A percentile compares a stretch with the other conserved stretches of the same genome.
Conservation (phyloP, 2,797 vertebrate genomes). For the Argya squamiceps region DNA sequence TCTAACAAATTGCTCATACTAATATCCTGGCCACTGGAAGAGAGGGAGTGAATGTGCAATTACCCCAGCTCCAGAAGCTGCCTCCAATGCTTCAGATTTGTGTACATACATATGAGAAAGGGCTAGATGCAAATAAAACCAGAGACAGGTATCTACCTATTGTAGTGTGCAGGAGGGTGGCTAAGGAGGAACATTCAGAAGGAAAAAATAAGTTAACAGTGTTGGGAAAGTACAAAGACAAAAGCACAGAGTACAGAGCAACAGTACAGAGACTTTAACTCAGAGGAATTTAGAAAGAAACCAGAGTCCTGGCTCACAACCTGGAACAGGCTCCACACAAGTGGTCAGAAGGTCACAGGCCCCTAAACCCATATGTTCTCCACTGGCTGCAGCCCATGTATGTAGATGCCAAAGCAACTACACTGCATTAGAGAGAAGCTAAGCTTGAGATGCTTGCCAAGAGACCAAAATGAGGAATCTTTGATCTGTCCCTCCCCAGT, state of each 20-base stretch:
- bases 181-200: not conserved
- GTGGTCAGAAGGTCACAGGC: not conserved
- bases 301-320: not conserved
- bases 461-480: not conserved
- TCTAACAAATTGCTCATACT: not conserved
- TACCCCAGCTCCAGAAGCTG: not conserved
- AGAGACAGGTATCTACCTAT: not conserved
- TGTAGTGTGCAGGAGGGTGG: not conserved
- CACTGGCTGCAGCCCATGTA: fast-evolving
- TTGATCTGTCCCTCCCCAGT: not conserved
- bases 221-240: not conserved
- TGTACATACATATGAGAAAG: not conserved
- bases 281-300: not conserved
- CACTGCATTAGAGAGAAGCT: not conserved
- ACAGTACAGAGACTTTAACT: not conserved
- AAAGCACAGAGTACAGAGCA: not conserved
- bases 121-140: not conserved
- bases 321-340: not conserved
- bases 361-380: not conserved
- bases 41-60: not conserved
- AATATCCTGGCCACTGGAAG: not conserved
- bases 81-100: not conserved
- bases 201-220: not conserved
- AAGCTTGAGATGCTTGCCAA: not conserved
- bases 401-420: not conserved